phyloP scores from a whole-genome alignment of 2,888 invertebrate species.

The Lucinisca nassula region DNA sequence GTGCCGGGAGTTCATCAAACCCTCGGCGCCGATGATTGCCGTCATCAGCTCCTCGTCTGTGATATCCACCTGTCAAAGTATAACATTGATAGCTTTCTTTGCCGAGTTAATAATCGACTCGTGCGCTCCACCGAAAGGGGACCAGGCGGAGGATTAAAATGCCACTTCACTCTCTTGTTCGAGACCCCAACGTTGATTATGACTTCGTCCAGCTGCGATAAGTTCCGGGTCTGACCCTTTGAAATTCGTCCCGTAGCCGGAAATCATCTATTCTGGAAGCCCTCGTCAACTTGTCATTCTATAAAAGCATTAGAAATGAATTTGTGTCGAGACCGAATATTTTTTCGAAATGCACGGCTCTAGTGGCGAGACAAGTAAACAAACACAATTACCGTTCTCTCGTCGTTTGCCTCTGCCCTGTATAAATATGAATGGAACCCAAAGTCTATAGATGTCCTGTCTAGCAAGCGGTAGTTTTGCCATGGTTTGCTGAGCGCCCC shows the following conservation, averaged over 20 bases:
- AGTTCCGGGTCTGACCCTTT: background rate
- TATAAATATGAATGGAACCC: slow-evolving; percentile 49
- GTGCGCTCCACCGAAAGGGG: slow-evolving; percentile 58
- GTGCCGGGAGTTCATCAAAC: slow-evolving; percentile 59
- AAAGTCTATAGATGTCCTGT: slow-evolving; percentile 44
- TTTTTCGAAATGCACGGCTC: slow-evolving; percentile 62
- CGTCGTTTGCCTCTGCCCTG: slow-evolving; percentile 13
- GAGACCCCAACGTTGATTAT: slow-evolving; percentile 54
- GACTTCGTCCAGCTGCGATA: slow-evolving; percentile 1
- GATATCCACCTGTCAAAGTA: slow-evolving; percentile 50
- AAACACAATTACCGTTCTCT: slow-evolving; percentile 59
- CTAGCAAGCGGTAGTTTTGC: slow-evolving; percentile 45
- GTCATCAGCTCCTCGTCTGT: slow-evolving; percentile 66
- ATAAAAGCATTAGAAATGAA: background rate
- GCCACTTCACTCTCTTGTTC: background rate
- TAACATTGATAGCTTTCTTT: slow-evolving; percentile 64
- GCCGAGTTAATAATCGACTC: slow-evolving; percentile 66
- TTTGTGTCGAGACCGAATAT: background rate
- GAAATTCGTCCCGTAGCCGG: slow-evolving; percentile 48
- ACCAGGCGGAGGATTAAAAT: background rate
- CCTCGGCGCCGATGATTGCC: slow-evolving; percentile 63
- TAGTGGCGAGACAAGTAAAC: slow-evolving; percentile 62
- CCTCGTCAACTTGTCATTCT: slow-evolving; percentile 60
- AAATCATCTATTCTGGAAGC: slow-evolving; percentile 38
- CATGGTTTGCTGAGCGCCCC: slow-evolving; percentile 41